phyloP scores from a whole-genome alignment of 2,797 vertebrate genomes.

The Clamator glandarius region DNA sequence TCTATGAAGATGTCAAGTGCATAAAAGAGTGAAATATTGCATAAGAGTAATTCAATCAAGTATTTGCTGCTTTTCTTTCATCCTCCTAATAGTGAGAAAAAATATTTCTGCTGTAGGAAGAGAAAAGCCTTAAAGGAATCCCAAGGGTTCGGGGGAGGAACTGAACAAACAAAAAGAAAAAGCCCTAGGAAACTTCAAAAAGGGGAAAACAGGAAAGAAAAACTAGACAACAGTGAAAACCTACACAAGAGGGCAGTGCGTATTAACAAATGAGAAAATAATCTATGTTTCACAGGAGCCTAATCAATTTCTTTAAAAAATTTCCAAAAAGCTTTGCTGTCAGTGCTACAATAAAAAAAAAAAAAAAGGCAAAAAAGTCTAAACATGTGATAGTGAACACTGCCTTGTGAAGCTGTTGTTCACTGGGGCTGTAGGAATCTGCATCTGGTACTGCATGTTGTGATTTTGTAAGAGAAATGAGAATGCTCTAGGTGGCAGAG shows the following conservation, averaged over 20 bases:
- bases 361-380: neutral
- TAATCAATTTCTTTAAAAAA: neutral
- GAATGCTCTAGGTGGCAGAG: neutral
- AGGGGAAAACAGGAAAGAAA: neutral
- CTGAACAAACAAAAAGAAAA: rapidly evolving
- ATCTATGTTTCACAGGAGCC: neutral
- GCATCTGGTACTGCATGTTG: rapidly evolving
- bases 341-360: neutral
- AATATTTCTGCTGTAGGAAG: neutral
- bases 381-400: neutral
- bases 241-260: slow-evolving; percentile 60
- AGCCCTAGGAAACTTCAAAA: neutral
- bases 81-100: neutral
- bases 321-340: neutral
- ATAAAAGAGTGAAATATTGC: neutral
- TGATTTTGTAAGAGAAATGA: neutral
- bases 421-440: neutral
- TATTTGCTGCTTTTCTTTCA: neutral
- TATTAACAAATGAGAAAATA: slow-evolving; percentile 11
- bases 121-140: neutral
- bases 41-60: neutral
- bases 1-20: neutral
- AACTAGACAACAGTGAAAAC: neutral
- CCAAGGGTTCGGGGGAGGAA: neutral
- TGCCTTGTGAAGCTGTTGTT: neutral